Conservation (phyloP, 2,113 vertebrate genomes). For the Apteryx owenii region DNA sequence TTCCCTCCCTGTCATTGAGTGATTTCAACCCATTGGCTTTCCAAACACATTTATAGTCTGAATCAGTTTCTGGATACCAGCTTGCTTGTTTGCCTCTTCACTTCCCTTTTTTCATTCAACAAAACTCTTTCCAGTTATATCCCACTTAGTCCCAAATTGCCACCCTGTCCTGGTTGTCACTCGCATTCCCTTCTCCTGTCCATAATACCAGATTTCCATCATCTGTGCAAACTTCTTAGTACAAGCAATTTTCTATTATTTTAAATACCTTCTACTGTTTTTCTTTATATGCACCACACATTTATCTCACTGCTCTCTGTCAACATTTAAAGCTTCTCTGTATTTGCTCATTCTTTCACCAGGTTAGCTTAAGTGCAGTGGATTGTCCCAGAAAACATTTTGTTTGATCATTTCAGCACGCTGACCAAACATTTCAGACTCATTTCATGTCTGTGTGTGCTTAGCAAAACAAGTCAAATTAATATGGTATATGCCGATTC, state of each 20-base stretch:
- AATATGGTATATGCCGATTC: not conserved
- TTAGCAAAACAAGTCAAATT: not conserved
- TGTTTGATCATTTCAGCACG: not conserved
- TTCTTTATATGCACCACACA: not conserved
- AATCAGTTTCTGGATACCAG: not conserved
- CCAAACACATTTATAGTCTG: not conserved
- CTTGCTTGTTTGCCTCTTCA: not conserved
- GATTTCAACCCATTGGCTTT: constrained; percentile 5
- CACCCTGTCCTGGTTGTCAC: not conserved
- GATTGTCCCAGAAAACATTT: not conserved
- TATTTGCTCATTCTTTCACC: not conserved
- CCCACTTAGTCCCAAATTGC: not conserved
- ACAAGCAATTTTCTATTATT: constrained; percentile 20
- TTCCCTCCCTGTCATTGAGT: not conserved
- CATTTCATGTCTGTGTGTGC: not conserved
- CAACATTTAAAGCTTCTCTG: not conserved
- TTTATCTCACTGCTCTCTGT: not conserved
- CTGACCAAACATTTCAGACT: not conserved
- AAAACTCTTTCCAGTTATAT: not conserved
- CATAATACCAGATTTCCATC: not conserved
- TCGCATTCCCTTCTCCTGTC: not conserved
- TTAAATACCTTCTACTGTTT: not conserved
- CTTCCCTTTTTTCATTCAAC: not conserved
- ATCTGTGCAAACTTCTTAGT: not conserved
- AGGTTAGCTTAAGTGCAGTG: not conserved